Percentiles rank a stretch among this genome's conserved stretches.
Conservation (phyloP, 2,888 invertebrate genomes). For the Lasioglossum vierecki region DNA sequence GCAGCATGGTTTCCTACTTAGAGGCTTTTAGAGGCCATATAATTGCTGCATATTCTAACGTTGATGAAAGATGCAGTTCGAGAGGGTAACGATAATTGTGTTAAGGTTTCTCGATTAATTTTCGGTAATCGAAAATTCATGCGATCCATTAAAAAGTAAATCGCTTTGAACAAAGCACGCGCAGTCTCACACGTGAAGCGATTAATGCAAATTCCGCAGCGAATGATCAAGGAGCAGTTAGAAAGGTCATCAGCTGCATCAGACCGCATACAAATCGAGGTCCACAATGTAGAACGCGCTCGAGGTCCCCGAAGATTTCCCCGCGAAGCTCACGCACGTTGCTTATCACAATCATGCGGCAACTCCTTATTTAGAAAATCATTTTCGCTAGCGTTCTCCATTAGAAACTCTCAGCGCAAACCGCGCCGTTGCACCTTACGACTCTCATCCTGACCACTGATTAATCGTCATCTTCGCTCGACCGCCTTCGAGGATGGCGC, state of each 20-base stretch:
- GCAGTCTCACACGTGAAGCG: background rate
- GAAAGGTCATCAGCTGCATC: background rate
- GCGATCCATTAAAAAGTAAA: background rate
- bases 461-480: slow-evolving; percentile 36
- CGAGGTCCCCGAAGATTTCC: slow-evolving; percentile 42
- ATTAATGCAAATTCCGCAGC: background rate
- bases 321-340: slow-evolving; percentile 57
- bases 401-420: too few species aligned
- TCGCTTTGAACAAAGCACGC: too few species aligned
- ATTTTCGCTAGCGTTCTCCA: slow-evolving; percentile 27
- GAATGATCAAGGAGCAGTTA: background rate
- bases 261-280: slow-evolving; percentile 15
- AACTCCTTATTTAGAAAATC: slow-evolving; percentile 5
- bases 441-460: slow-evolving; percentile 19
- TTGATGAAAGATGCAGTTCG: too few species aligned
- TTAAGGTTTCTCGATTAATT: background rate
- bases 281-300: slow-evolving; percentile 60
- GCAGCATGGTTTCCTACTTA: too few species aligned
- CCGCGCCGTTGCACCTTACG: slow-evolving; percentile 28
- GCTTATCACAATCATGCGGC: slow-evolving; percentile 55
- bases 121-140: too few species aligned
- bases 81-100: too few species aligned
- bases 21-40: too few species aligned
- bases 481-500: slow-evolving; percentile 15
- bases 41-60: too few species aligned